Base-by-base conservation (phyloP, 2,113 vertebrate species). In the Lepisosteus osseus region DNA sequence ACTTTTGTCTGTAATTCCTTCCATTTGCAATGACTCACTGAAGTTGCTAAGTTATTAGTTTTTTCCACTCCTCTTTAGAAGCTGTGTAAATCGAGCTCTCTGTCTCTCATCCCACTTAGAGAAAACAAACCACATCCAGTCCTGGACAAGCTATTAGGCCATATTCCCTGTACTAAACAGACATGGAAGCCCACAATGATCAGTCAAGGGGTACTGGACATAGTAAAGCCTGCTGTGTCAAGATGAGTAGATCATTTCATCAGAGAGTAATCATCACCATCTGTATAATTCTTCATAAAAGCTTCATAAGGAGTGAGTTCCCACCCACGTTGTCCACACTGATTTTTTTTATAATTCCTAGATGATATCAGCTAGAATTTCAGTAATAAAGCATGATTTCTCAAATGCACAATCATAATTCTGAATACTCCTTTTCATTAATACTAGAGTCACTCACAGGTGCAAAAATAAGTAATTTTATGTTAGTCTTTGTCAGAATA, bases 261-360 rank as follows among this genome's bases (percentile, higher is more conserved):
- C 44, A 42, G 45, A 3, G 40, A 68, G 67, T 45, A 68, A 61
- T 61, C 12, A 62, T 56, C 17, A 73, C 61, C 72, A 73, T 73
- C 72, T 73, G 72, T 41, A 73, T 67, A 54, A 73, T 68, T 73
- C 67, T 44, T 67, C 29, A 61, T 63, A 69, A 55, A 74, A 69
- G 29, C 40, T 17, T 17, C 15, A 17, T 17, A 45, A 40, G 45
- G 47, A 55, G 51, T 40, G 54, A 54, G 13, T 14, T 55, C 3
- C 67, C 68, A 44, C 72, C 61, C 72, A 74, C 72, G 64, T 51
- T 29, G 29, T 74, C 67, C 72, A 5, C 5, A 69, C 59, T 45
- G 67, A 55, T 59, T 29, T 29, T 29, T 29, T 29, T 29, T 29
- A 29, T 29, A 29, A 29, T 29, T 29, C 2, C 45, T 54, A 73